phyloP scores from a whole-genome alignment of 2,797 vertebrate genomes.

The Characodon lateralis region DNA sequence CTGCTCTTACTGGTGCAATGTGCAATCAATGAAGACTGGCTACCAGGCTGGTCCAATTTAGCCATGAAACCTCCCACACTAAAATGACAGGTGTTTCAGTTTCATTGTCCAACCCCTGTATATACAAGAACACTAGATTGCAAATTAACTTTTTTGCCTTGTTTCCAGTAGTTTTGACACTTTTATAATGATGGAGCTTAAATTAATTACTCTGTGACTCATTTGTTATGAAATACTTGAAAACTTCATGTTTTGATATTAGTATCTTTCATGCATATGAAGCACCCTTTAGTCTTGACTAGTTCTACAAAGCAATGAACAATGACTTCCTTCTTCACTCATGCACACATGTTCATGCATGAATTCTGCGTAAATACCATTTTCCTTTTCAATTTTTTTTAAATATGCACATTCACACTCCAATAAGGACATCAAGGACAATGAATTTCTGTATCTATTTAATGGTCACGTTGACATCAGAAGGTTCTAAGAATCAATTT shows the following conservation, averaged over 20 bases:
- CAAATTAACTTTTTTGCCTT: background rate
- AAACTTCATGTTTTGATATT: constrained; percentile 19
- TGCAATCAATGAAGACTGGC: no score
- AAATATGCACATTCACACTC: background rate
- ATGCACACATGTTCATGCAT: background rate
- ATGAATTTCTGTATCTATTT: no score
- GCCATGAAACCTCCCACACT: no score
- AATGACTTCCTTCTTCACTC: background rate
- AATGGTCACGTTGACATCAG: background rate
- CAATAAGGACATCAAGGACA: background rate
- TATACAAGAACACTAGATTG: background rate
- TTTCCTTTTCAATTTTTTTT: background rate
- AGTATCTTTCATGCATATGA: background rate
- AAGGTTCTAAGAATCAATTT: background rate
- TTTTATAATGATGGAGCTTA: constrained; percentile 10
- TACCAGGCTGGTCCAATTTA: no score
- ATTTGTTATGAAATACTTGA: constrained; percentile 26
- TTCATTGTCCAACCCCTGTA: no score
- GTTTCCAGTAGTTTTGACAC: background rate
- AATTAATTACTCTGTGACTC: constrained; percentile 2
- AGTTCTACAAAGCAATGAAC: background rate
- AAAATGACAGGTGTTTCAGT: no score
- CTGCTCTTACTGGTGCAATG: no score
- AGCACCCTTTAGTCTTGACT: background rate
- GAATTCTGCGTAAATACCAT: no score